phyloP scores from a whole-genome alignment of 2,113 vertebrate species.

The Chauna torquata region DNA sequence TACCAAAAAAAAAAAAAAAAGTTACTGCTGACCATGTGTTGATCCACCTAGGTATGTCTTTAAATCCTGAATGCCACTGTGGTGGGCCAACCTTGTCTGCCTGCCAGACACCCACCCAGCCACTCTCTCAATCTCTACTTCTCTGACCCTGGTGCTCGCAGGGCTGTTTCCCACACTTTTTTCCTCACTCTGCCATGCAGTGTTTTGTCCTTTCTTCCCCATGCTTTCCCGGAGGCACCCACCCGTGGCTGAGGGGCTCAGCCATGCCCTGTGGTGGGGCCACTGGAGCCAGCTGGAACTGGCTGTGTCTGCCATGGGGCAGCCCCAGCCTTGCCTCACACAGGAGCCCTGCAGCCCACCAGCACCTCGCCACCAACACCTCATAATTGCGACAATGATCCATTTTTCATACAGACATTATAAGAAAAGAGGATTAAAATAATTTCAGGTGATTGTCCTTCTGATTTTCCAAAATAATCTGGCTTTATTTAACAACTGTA shows the following conservation, averaged over 20 bases:
- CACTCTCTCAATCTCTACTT: not conserved
- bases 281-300: accelerated
- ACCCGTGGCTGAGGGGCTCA: not conserved
- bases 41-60: not conserved
- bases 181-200: not conserved
- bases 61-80: too few species aligned
- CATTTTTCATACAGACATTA: not conserved
- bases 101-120: too few species aligned
- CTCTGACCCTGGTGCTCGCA: accelerated
- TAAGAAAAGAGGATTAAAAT: not conserved
- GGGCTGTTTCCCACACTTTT: not conserved
- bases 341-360: not conserved
- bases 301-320: accelerated
- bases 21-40: not conserved
- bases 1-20: not conserved
- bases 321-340: not conserved
- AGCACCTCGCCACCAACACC: not conserved
- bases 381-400: not conserved
- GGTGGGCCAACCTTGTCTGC: too few species aligned
- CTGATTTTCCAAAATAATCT: not conserved
- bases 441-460: not conserved
- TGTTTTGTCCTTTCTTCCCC: not conserved
- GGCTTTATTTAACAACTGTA: not conserved
- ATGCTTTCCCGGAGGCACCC: not conserved
- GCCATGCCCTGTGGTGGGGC: not conserved